phyloP scores from a whole-genome alignment of 2,888 invertebrate species.

The Amphipoea lucens region DNA sequence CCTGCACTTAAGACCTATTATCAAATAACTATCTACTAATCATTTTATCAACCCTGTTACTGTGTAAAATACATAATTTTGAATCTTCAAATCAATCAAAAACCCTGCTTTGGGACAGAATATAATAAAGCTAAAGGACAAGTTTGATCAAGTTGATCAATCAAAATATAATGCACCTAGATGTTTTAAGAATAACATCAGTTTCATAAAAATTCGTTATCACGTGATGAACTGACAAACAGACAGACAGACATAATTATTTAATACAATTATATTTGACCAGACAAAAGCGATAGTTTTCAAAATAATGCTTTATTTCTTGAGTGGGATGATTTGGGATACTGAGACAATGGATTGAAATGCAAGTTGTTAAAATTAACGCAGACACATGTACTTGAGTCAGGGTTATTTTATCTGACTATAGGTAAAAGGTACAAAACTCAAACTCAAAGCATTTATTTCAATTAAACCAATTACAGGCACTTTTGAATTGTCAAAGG shows the following conservation, averaged over 20 bases:
- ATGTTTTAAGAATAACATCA: background rate
- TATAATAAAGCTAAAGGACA: background rate
- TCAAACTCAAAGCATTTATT: too few relatives aligned
- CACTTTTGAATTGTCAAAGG: too few relatives aligned
- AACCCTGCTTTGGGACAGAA: background rate
- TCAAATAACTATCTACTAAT: conserved; percentile 21
- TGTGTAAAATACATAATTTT: background rate
- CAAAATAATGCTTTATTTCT: conserved; percentile 13
- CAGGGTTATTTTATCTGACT: background rate
- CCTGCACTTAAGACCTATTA: conserved; percentile 13
- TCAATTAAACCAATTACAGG: too few relatives aligned
- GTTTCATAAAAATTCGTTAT: background rate
- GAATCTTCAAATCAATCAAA: background rate
- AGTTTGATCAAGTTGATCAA: background rate
- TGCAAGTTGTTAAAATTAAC: conserved; percentile 14
- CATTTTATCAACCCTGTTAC: conserved; percentile 37
- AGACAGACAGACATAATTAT: conserved; percentile 1
- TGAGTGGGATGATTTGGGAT: background rate
- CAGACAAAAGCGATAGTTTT: background rate
- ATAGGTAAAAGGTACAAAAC: conserved; percentile 1
- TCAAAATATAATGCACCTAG: background rate
- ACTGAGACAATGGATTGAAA: background rate
- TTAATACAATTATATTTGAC: conserved; percentile 3
- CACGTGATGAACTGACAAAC: background rate
- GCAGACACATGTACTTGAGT: background rate